phyloP scores from a whole-genome alignment of 2,888 invertebrate species.

The Sesia apiformis region DNA sequence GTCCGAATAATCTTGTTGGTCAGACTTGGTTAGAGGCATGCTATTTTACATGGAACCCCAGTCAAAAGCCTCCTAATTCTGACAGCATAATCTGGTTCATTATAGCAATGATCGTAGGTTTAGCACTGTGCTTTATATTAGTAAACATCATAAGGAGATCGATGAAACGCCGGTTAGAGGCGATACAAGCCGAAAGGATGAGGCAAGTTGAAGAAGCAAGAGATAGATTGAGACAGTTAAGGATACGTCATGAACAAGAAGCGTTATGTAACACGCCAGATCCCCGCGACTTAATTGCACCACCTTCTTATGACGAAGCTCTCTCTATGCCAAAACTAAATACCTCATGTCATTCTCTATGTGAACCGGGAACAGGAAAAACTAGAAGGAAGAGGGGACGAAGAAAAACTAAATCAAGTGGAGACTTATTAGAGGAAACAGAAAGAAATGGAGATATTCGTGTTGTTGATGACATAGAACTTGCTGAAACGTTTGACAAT shows the following conservation, averaged over 20 bases:
- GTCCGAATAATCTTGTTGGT: conserved; percentile 76
- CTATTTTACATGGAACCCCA: conserved; percentile 74
- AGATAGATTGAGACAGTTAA: conserved; percentile 69
- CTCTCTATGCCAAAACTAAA: conserved; percentile 82
- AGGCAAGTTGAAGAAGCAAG: conserved; percentile 74
- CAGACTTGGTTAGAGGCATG: conserved; percentile 82
- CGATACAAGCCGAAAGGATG: conserved; percentile 67
- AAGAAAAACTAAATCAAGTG: conserved; percentile 68
- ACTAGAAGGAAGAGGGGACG: conserved; percentile 49
- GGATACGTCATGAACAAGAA: conserved; percentile 69
- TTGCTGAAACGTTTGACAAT: conserved; percentile 31
- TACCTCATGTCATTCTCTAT: conserved; percentile 73
- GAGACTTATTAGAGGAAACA: conserved; percentile 63
- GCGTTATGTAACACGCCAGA: conserved; percentile 77
- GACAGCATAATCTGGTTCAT: conserved; percentile 76
- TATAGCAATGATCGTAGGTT: conserved; percentile 67
- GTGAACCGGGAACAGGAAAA: conserved; percentile 59
- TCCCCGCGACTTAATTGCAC: conserved; percentile 78
- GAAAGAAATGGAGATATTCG: conserved; percentile 53
- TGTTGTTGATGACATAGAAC: conserved; percentile 42
- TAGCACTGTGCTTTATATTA: conserved; percentile 68
- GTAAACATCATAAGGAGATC: conserved; percentile 71
- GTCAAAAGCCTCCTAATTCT: conserved; percentile 39
- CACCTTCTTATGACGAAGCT: conserved; percentile 86
- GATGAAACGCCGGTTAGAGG: conserved; percentile 67